These are phyloP conservation scores for Endotricha flammealis DNA, from an alignment of 2,888 invertebrate genomes.

Conservation along the genomic window DNA sequence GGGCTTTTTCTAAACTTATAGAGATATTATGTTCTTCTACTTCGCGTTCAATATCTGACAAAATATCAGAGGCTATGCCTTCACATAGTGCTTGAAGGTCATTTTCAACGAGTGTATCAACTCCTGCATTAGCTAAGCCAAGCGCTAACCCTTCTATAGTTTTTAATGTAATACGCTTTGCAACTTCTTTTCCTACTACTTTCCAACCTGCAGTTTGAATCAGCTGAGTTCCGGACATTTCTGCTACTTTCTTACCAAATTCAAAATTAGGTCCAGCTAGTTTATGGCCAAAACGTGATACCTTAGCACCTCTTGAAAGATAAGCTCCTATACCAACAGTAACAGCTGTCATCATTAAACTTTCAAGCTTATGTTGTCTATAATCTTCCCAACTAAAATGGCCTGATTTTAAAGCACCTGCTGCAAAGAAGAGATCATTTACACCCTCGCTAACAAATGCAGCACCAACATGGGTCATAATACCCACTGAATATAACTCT, in stretches of 20 bases:
- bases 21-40: neutral
- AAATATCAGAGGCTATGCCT: slow-evolving; percentile 7
- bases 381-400: slow-evolving; percentile 24
- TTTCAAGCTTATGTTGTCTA: slow-evolving; percentile 7
- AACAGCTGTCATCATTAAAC: slow-evolving; percentile 10
- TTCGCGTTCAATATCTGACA: neutral
- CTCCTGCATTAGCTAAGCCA: slow-evolving; percentile 10
- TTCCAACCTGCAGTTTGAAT: slow-evolving; percentile 6
- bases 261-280: slow-evolving; percentile 5
- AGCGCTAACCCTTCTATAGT: slow-evolving; percentile 12
- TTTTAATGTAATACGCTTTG: slow-evolving; percentile 12
- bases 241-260: slow-evolving; percentile 7
- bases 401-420: slow-evolving; percentile 13
- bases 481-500: slow-evolving; percentile 15
- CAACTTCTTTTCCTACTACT: slow-evolving; percentile 11
- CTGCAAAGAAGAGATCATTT: slow-evolving; percentile 25
- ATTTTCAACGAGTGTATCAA: slow-evolving; percentile 13
- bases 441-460: slow-evolving; percentile 25
- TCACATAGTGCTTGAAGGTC: slow-evolving; percentile 14
- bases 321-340: slow-evolving; percentile 12
- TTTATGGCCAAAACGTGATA: slow-evolving; percentile 15
- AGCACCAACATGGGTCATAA: slow-evolving; percentile 18
- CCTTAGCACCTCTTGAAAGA: slow-evolving; percentile 9
- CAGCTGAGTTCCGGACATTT: slow-evolving; percentile 11
- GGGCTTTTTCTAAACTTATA: neutral